Evolutionary conservation across 2,797 vertebrate genomes (phyloP).

Genomic region (Perodicticus potto): DNA sequence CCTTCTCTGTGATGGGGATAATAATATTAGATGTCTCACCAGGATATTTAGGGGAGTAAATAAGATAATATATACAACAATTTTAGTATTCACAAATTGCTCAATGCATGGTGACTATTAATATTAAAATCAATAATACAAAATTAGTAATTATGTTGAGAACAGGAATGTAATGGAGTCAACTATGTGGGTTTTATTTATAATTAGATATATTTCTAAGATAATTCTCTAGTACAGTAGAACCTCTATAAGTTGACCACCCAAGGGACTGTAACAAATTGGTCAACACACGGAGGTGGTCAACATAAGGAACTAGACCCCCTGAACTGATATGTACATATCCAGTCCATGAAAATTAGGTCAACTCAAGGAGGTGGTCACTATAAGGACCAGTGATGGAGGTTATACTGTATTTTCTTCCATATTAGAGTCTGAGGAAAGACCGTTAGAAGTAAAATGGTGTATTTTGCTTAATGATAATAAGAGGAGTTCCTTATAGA

Average conservation of each 20-base stretch:
- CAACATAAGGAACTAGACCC: too few relatives aligned
- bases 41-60: not conserved
- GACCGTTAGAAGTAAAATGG: slow-evolving; percentile 54
- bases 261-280: too few relatives aligned
- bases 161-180: slow-evolving; percentile 53
- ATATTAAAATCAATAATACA: slow-evolving; percentile 53
- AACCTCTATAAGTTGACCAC: too few relatives aligned
- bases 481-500: not conserved
- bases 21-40: not conserved
- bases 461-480: slow-evolving; percentile 13
- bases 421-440: not conserved
- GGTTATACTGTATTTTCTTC: not conserved
- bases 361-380: too few relatives aligned
- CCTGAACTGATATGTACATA: too few relatives aligned
- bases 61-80: slow-evolving; percentile 34
- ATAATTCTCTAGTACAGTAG: not conserved
- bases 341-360: too few relatives aligned
- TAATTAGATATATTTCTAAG: slow-evolving; percentile 67
- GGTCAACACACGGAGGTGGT: too few relatives aligned
- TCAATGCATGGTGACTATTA: not conserved
- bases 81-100: not conserved
- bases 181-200: slow-evolving; percentile 54
- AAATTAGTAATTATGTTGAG: slow-evolving; percentile 56
- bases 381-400: too few relatives aligned
- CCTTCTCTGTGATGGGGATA: not conserved